phyloP scores from a whole-genome alignment of 2,113 vertebrate species.

The Dinomys branickii region DNA sequence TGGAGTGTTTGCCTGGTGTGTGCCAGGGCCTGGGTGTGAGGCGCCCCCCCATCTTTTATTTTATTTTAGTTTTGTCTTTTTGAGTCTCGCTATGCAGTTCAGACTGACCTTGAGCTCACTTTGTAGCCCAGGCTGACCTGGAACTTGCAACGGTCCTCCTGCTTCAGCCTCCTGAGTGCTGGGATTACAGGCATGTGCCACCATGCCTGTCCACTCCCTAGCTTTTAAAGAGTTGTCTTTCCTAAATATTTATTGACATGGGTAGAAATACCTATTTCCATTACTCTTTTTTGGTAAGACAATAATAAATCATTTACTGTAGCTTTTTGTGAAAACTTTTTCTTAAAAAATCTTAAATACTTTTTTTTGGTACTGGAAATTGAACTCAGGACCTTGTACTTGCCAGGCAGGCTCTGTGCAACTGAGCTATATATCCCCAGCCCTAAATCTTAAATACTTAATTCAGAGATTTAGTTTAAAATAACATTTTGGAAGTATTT shows the following conservation, averaged over 20 bases:
- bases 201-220: too few species aligned
- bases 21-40: not conserved
- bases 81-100: too few species aligned
- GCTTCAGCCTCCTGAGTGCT: too few species aligned
- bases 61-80: too few species aligned
- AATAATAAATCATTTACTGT: not conserved
- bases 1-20: not conserved
- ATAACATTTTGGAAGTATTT: not conserved
- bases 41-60: too few species aligned
- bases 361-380: not conserved
- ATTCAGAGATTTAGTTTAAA: constrained; percentile 38
- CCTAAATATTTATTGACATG: not conserved
- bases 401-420: too few species aligned
- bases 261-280: constrained; percentile 11
- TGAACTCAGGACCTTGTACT: too few species aligned
- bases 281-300: not conserved
- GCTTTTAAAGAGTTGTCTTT: not conserved
- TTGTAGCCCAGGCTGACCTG: too few species aligned
- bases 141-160: too few species aligned
- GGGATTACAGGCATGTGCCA: too few species aligned
- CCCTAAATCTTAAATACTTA: not conserved
- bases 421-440: too few species aligned
- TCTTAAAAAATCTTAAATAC: not conserved
- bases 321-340: constrained; percentile 13
- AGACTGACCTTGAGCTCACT: too few species aligned